Conservation (phyloP, 2,888 invertebrate genomes). For the Spatulosminthurus flaviceps region DNA sequence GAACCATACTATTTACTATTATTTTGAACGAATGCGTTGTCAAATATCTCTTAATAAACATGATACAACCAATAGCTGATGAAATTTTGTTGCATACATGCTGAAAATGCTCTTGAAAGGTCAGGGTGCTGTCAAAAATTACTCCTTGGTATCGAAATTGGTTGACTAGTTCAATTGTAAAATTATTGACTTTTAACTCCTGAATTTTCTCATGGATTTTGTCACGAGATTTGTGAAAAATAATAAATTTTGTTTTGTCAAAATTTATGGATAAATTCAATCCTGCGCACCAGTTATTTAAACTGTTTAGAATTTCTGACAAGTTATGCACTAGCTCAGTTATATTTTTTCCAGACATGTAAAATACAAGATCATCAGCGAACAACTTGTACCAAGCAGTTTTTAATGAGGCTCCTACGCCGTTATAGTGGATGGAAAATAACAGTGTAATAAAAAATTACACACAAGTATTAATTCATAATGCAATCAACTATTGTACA, state of each 20-base stretch:
- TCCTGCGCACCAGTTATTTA: background rate
- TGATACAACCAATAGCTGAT: constrained; percentile 9
- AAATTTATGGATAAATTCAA: constrained; percentile 1
- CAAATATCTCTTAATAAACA: constrained; percentile 9
- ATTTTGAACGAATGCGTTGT: background rate
- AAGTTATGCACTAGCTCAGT: too few relatives aligned
- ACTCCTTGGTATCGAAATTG: constrained; percentile 20
- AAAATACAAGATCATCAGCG: too few relatives aligned
- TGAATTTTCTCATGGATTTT: background rate
- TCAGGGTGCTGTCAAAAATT: background rate
- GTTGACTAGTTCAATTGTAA: background rate
- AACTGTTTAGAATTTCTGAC: too few relatives aligned
- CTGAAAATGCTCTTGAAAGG: background rate
- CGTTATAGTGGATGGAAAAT: too few relatives aligned
- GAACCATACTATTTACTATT: too few relatives aligned
- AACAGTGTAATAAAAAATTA: too few relatives aligned
- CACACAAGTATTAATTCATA: too few relatives aligned
- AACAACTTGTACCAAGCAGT: too few relatives aligned
- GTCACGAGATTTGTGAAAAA: background rate
- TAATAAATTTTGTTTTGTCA: too few relatives aligned
- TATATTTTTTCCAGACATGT: too few relatives aligned
- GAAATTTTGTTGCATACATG: background rate
- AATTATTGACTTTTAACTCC: background rate
- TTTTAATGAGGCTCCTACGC: too few relatives aligned
- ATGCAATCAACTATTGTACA: too few relatives aligned